These are phyloP conservation scores for Drosophila antonietae DNA, from an alignment of 2,888 invertebrate species.

Conservation along the genomic window DNA sequence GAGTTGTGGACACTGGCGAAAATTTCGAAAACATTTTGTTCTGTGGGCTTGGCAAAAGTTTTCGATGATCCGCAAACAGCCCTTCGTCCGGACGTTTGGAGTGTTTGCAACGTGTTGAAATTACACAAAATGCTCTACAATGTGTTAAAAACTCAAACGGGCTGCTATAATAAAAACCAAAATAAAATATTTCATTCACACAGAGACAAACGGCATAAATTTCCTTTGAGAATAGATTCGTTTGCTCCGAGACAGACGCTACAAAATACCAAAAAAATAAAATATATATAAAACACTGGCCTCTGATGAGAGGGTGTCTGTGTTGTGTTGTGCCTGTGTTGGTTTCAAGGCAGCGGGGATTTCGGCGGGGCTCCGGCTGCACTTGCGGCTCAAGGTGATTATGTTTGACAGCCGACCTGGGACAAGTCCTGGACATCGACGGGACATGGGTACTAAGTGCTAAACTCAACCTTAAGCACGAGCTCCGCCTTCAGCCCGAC, in stretches of 20 bases:
- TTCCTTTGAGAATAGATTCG: conserved; percentile 77
- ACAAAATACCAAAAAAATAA: conserved; percentile 27
- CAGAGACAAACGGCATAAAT: conserved; percentile 73
- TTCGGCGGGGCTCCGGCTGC: conserved; percentile 17
- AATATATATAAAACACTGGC: conserved; percentile 11
- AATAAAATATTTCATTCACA: conserved; percentile 80
- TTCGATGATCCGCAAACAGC: conserved; percentile 43
- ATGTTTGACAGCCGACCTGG: conserved; percentile 77
- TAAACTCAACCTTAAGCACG: conserved; percentile 15
- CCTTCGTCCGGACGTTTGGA: conserved; percentile 26
- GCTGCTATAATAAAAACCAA: conserved; percentile 48
- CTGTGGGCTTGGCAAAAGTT: conserved; percentile 59
- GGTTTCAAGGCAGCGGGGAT: background rate
- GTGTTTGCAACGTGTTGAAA: conserved; percentile 76
- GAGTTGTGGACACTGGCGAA: conserved; percentile 73
- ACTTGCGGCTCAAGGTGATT: conserved; percentile 72
- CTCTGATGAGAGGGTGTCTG: conserved; percentile 46
- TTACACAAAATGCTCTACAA: conserved; percentile 69
- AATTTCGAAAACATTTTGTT: conserved; percentile 53
- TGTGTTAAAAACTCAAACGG: conserved; percentile 69
- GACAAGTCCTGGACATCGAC: conserved; percentile 64
- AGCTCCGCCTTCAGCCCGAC: conserved; percentile 17
- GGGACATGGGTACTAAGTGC: conserved; percentile 70
- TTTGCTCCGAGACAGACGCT: conserved; percentile 53
- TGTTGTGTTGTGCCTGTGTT: background rate